Conservation (phyloP, 2,888 invertebrate genomes). For the Thereva unica region DNA sequence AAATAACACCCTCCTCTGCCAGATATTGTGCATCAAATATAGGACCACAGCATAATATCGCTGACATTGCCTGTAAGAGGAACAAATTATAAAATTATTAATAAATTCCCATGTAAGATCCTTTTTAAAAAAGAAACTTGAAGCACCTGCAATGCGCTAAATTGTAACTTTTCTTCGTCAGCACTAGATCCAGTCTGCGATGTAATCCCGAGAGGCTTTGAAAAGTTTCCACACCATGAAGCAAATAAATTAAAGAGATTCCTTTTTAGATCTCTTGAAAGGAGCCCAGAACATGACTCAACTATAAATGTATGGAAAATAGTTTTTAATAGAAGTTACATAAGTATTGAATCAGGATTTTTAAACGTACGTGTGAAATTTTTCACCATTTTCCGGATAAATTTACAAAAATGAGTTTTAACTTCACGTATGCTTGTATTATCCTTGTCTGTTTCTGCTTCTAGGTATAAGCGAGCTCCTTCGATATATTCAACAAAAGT, state of each 20-base stretch:
- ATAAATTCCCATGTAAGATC: not conserved
- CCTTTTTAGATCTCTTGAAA: slow-evolving; percentile 84
- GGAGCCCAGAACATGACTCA: slow-evolving; percentile 80
- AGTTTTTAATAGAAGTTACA: not conserved
- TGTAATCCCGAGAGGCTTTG: slow-evolving; percentile 66
- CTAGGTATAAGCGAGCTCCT: slow-evolving; percentile 87
- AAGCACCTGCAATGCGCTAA: slow-evolving; percentile 65
- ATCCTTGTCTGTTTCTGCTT: slow-evolving; percentile 93
- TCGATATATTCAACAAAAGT: slow-evolving; percentile 94
- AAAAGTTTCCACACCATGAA: slow-evolving; percentile 90
- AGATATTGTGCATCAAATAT: slow-evolving; percentile 85
- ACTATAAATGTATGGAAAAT: slow-evolving; percentile 62
- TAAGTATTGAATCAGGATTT: slow-evolving; percentile 17
- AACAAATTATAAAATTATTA: slow-evolving; percentile 17
- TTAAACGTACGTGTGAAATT: slow-evolving; percentile 81
- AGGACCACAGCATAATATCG: slow-evolving; percentile 92
- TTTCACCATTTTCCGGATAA: slow-evolving; percentile 90
- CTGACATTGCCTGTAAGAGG: slow-evolving; percentile 86
- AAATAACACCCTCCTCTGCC: slow-evolving; percentile 89
- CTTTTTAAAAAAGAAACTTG: slow-evolving; percentile 12
- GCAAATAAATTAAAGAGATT: slow-evolving; percentile 91
- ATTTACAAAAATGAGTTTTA: slow-evolving; percentile 90
- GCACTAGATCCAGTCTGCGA: slow-evolving; percentile 58
- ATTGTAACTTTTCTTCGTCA: slow-evolving; percentile 65
- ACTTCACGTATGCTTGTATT: slow-evolving; percentile 85